Conservation (phyloP, 2,888 invertebrate genomes). For the Troilus luridus region DNA sequence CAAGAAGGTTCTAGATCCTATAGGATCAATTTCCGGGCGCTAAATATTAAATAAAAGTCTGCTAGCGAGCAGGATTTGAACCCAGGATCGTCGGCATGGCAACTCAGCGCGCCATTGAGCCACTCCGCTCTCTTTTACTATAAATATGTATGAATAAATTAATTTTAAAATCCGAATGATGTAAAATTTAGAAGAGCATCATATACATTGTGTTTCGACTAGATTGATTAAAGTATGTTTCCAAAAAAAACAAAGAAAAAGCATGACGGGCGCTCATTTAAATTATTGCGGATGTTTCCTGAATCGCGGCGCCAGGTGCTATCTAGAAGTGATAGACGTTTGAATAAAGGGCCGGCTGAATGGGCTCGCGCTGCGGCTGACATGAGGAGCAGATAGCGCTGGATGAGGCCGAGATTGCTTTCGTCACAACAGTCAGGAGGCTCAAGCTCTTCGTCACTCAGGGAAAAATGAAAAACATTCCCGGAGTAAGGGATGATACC, state of each 20-base stretch:
- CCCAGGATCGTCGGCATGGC: too few species aligned
- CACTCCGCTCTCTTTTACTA: too few species aligned
- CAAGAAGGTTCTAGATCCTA: too few species aligned
- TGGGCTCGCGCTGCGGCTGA: not conserved
- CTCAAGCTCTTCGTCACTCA: not conserved
- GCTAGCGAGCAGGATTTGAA: too few species aligned
- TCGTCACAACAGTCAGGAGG: not conserved
- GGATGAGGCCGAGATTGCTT: not conserved
- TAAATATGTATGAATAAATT: too few species aligned
- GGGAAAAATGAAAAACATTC: not conserved
- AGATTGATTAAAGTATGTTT: not conserved
- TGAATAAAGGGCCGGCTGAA: not conserved
- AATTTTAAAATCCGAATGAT: too few species aligned
- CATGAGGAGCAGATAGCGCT: slow-evolving; percentile 46
- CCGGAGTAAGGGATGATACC: not conserved
- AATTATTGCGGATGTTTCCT: not conserved
- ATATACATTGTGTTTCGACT: not conserved
- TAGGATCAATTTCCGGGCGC: too few species aligned
- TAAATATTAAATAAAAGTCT: too few species aligned
- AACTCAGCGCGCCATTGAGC: too few species aligned
- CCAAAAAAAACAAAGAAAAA: not conserved
- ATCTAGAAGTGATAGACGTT: not conserved
- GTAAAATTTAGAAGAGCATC: too few species aligned
- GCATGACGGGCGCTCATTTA: not conserved
- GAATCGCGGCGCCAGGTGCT: not conserved